phyloP scores from a whole-genome alignment of 2,113 vertebrate species.

The Ptilorrhoa leucosticta region DNA sequence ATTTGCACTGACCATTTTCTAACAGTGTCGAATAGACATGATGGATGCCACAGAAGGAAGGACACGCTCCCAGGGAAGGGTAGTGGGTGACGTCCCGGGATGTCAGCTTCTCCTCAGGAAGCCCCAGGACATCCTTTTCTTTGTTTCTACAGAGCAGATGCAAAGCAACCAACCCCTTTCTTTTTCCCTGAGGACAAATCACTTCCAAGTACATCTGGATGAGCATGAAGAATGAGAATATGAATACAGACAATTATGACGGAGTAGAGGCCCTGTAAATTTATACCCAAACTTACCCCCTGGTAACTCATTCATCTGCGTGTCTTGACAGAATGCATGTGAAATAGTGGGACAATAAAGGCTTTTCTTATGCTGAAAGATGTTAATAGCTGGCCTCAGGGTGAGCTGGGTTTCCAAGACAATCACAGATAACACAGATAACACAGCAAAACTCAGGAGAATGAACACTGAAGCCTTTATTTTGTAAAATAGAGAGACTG shows the following conservation, averaged over 20 bases:
- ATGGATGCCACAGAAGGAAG: neutral
- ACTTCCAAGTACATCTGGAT: constrained; percentile 34
- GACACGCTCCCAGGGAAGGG: neutral
- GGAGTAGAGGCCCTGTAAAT: constrained; percentile 44
- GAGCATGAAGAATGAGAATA: constrained; percentile 30
- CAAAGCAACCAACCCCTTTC: neutral
- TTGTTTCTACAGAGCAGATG: neutral
- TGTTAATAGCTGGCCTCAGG: constrained; percentile 51
- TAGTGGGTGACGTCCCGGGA: neutral
- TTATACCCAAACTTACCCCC: constrained; percentile 45
- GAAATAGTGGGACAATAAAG: constrained; percentile 49
- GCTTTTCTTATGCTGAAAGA: constrained; percentile 57
- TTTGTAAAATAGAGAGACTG: neutral
- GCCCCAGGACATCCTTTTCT: neutral
- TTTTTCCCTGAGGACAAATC: neutral
- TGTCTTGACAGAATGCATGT: constrained; percentile 38
- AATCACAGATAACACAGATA: constrained; percentile 7
- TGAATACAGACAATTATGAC: constrained; percentile 51
- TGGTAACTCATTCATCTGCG: constrained; percentile 41
- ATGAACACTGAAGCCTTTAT: neutral
- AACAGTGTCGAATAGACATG: neutral
- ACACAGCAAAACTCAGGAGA: neutral
- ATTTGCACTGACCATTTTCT: neutral
- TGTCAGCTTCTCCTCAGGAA: neutral
- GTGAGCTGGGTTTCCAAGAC: constrained; percentile 45